Conservation (phyloP, 2,888 invertebrate genomes). For the Deilephila elpenor region DNA sequence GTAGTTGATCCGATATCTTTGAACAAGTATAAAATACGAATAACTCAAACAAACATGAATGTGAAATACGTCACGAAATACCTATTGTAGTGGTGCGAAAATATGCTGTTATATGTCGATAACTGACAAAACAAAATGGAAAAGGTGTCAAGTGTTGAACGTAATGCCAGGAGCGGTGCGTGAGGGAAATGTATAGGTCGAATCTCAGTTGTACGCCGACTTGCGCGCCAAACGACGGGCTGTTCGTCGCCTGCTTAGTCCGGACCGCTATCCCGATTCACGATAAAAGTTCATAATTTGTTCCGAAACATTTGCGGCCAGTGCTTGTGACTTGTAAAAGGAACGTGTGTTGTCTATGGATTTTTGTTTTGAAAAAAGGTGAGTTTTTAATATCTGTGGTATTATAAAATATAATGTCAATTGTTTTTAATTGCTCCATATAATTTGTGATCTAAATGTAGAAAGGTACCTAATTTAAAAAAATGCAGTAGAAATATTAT, state of each 20-base stretch:
- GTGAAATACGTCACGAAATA: background rate
- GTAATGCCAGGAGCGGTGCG: constrained; percentile 18
- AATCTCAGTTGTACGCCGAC: constrained; percentile 38
- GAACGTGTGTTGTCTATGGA: constrained; percentile 14
- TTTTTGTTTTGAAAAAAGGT: constrained; percentile 3
- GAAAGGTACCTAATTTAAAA: too few relatives aligned
- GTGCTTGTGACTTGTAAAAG: constrained; percentile 17
- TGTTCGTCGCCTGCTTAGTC: background rate
- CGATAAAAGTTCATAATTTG: constrained; percentile 25
- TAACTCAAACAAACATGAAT: background rate
- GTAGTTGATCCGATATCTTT: background rate
- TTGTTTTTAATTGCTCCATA: background rate
- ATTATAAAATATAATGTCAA: too few relatives aligned
- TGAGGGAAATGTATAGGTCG: constrained; percentile 35
- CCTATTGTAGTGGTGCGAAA: background rate
- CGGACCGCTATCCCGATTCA: background rate
- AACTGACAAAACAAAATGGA: constrained; percentile 17
- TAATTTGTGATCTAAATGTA: too few relatives aligned
- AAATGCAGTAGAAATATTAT: background rate
- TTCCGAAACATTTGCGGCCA: background rate
- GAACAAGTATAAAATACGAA: background rate
- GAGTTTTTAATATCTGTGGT: background rate
- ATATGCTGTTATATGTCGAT: constrained; percentile 19
- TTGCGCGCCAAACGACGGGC: constrained; percentile 32
- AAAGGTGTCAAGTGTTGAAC: constrained; percentile 28